phyloP scores from a whole-genome alignment of 2,113 vertebrate genomes.

The Theristicus caerulescens region DNA sequence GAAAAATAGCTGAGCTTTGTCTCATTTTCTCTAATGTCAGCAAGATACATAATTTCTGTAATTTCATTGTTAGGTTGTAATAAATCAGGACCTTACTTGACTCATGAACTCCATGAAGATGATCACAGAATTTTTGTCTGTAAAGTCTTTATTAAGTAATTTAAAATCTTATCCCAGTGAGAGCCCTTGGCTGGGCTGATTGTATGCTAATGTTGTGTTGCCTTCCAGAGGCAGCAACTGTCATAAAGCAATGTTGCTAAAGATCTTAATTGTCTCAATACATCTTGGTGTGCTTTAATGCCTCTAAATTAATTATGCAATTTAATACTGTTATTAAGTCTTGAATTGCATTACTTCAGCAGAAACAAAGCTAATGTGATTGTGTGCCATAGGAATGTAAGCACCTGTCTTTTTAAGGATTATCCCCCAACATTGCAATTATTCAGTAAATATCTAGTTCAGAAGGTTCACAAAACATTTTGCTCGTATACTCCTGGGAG shows the following conservation, averaged over 20 bases:
- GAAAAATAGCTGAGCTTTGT: not conserved
- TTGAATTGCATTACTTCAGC: slow-evolving; percentile 37
- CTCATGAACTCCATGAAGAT: not conserved
- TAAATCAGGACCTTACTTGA: not conserved
- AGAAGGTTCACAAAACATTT: not conserved
- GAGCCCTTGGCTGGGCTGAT: not conserved
- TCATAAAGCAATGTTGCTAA: not conserved
- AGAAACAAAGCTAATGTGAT: slow-evolving; percentile 40
- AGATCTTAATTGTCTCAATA: slow-evolving; percentile 47
- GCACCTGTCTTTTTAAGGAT: slow-evolving; percentile 8
- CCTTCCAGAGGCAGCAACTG: slow-evolving; percentile 17
- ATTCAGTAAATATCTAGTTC: not conserved
- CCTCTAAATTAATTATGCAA: slow-evolving; percentile 45
- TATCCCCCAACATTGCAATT: not conserved
- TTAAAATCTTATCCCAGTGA: not conserved
- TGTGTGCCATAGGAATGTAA: slow-evolving; percentile 6
- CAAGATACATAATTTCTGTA: slow-evolving; percentile 5
- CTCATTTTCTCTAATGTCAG: slow-evolving; percentile 16
- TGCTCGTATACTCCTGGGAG: not conserved
- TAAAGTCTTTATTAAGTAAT: slow-evolving; percentile 17
- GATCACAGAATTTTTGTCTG: not conserved
- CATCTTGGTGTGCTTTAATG: slow-evolving; percentile 49
- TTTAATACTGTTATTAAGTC: slow-evolving; percentile 36
- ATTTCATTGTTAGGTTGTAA: not conserved
- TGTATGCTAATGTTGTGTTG: not conserved